Evolutionary conservation across 2,888 invertebrate genomes (phyloP).

Genomic region (Leptinotarsa peninsularis): DNA sequence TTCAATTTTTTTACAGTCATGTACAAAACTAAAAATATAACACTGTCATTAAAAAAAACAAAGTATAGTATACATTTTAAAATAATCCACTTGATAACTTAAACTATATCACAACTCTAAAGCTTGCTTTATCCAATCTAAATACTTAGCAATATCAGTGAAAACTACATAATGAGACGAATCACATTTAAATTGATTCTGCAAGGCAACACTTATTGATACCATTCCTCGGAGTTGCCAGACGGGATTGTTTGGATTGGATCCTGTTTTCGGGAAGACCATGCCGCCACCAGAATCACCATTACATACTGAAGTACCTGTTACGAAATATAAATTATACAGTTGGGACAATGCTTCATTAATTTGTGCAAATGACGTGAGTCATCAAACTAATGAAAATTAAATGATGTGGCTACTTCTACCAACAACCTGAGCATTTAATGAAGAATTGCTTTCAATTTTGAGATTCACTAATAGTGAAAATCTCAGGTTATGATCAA

Average conservation of each 20-base stretch:
- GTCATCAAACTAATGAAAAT: too few relatives aligned
- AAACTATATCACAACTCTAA: slow-evolving; percentile 36
- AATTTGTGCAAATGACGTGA: background rate
- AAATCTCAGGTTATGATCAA: too few relatives aligned
- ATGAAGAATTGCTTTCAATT: too few relatives aligned
- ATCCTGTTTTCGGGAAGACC: slow-evolving; percentile 59
- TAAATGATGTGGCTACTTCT: too few relatives aligned
- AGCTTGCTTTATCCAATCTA: slow-evolving; percentile 67
- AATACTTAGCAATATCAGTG: slow-evolving; percentile 72
- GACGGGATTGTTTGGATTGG: slow-evolving; percentile 49
- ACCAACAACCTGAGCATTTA: too few relatives aligned
- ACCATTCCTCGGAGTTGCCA: slow-evolving; percentile 68
- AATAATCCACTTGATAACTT: background rate
- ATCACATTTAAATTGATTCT: slow-evolving; percentile 71
- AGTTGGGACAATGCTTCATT: background rate
- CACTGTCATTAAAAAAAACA: background rate
- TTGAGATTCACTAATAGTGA: too few relatives aligned
- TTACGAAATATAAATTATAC: background rate
- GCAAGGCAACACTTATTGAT: slow-evolving; percentile 71
- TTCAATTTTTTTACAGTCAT: background rate
- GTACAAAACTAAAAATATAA: background rate
- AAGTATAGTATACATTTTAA: background rate
- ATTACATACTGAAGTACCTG: slow-evolving; percentile 72
- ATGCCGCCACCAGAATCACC: slow-evolving; percentile 66
- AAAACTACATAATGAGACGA: slow-evolving; percentile 73